phyloP scores from a whole-genome alignment of 2,797 vertebrate genomes.

The Tympanoctomys barrerae region DNA sequence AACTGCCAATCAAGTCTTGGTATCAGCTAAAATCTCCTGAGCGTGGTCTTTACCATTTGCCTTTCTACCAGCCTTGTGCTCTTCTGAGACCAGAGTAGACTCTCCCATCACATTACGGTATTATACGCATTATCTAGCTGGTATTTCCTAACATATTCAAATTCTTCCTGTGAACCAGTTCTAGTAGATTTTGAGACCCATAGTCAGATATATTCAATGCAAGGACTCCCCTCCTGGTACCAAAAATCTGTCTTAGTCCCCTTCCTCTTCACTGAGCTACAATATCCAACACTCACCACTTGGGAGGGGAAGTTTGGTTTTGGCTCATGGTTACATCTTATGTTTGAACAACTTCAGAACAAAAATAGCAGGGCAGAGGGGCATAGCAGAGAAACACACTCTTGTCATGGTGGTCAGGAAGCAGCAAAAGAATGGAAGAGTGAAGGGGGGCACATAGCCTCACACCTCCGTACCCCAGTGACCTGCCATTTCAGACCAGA shows the following conservation, averaged over 20 bases:
- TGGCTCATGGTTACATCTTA: not conserved
- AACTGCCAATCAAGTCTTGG: not conserved
- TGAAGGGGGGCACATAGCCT: not conserved
- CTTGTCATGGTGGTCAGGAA: not conserved
- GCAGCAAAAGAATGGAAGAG: not conserved
- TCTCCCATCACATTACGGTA: not conserved
- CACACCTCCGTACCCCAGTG: too few species aligned
- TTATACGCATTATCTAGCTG: not conserved
- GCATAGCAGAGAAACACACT: not conserved
- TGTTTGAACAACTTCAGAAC: not conserved
- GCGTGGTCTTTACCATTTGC: not conserved
- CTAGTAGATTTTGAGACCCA: not conserved
- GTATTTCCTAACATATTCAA: not conserved
- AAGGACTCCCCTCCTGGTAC: not conserved
- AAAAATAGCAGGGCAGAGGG: not conserved
- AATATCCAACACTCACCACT: not conserved
- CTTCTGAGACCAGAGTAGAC: not conserved
- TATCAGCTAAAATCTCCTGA: not conserved
- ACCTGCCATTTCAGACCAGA: not conserved
- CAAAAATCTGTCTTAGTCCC: not conserved
- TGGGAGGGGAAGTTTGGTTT: not conserved
- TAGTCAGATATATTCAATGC: not conserved
- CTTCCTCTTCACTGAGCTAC: not conserved
- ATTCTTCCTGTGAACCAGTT: not conserved
- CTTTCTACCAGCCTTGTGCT: not conserved